Evolutionary conservation across 2,797 vertebrate genomes (phyloP).

Genomic region (Typhlichthys subterraneus): DNA sequence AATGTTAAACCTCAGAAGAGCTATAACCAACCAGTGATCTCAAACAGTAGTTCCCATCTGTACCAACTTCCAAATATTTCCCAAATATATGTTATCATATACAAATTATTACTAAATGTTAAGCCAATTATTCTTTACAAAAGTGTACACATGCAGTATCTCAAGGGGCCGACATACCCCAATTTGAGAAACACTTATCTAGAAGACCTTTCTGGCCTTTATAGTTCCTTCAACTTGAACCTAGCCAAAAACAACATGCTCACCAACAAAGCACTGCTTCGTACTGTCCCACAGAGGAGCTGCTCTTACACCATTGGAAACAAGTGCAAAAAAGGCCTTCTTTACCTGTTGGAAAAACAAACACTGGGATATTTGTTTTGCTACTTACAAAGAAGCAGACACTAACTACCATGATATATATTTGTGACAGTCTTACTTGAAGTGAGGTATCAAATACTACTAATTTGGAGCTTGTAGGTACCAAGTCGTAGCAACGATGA

Average conservation of each 20-base stretch:
- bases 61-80: no score
- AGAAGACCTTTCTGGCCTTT: no score
- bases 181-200: no score
- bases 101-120: no score
- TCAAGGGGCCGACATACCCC: no score
- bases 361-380: not conserved
- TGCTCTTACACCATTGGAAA: constrained; percentile 94
- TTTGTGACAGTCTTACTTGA: constrained; percentile 78
- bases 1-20: no score
- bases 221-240: not conserved
- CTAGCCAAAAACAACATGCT: constrained; percentile 42
- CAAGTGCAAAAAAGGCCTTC: constrained; percentile 97
- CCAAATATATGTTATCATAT: no score
- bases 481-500: constrained; percentile 95
- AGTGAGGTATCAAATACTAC: constrained; percentile 97
- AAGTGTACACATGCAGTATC: no score
- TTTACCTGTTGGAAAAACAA: constrained; percentile 82
- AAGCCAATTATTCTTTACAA: no score
- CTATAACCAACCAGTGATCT: no score
- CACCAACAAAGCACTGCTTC: constrained; percentile 96
- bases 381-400: not conserved
- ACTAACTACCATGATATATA: not conserved
- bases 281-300: constrained; percentile 98
- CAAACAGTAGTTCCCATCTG: no score
- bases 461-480: constrained; percentile 96